Evolutionary conservation across 2,113 vertebrate genomes (phyloP).

Genomic region (Nothocercus julius): DNA sequence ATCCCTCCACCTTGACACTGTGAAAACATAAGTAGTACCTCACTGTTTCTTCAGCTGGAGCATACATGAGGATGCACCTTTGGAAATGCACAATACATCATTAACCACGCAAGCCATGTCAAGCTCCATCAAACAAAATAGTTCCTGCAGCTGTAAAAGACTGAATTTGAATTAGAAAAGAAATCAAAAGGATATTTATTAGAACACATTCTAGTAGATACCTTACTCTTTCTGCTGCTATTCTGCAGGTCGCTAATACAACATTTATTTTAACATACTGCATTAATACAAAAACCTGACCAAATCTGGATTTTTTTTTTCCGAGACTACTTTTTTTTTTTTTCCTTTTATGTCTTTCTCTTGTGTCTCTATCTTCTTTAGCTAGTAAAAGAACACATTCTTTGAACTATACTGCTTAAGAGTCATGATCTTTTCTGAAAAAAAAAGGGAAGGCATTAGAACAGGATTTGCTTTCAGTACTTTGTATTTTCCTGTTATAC

Average conservation of each 20-base stretch:
- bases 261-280: background rate
- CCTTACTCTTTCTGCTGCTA: background rate
- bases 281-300: background rate
- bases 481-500: background rate
- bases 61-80: background rate
- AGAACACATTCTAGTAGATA: background rate
- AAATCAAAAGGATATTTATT: slow-evolving; percentile 31
- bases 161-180: slow-evolving; percentile 8
- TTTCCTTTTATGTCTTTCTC: background rate
- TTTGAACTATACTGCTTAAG: background rate
- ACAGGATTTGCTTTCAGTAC: background rate
- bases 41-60: background rate
- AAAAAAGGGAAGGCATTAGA: background rate
- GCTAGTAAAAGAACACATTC: background rate
- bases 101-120: background rate
- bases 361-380: background rate
- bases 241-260: background rate
- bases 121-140: slow-evolving; percentile 13
- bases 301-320: background rate
- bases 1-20: background rate
- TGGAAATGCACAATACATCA: background rate
- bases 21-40: background rate
- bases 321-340: background rate
- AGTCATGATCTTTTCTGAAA: background rate
- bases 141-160: background rate